These are phyloP conservation scores for Epinotia brunnichana DNA, from an alignment of 2,888 invertebrate genomes.

Conservation along the genomic window DNA sequence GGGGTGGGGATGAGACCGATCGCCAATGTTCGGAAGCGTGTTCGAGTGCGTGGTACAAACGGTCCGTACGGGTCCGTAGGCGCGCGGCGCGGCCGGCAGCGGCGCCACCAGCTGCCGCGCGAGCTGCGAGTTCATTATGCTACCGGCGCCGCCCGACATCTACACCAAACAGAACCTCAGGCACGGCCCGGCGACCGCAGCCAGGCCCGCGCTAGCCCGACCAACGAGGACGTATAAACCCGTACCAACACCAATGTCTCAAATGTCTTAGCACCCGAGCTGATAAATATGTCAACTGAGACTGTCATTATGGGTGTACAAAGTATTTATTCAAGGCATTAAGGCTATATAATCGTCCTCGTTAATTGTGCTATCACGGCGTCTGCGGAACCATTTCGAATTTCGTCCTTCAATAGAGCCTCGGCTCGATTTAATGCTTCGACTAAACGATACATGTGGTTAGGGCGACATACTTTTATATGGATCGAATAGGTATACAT, in stretches of 20 bases:
- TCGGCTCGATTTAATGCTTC: background rate
- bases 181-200: background rate
- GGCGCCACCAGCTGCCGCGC: constrained; percentile 85
- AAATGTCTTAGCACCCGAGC: background rate
- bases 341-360: background rate
- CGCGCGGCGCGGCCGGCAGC: constrained; percentile 79
- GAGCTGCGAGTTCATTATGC: constrained; percentile 84
- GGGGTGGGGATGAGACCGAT: constrained; percentile 65
- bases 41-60: constrained; percentile 84
- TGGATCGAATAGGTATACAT: background rate
- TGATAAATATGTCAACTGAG: background rate
- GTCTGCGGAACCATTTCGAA: background rate
- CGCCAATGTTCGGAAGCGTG: constrained; percentile 79
- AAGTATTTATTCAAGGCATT: background rate
- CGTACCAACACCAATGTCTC: background rate
- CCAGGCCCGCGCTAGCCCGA: background rate
- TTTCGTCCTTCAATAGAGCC: background rate
- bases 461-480: background rate
- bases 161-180: constrained; percentile 66
- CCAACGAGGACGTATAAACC: background rate
- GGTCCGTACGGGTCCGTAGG: constrained; percentile 78
- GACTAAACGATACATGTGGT: constrained; percentile 25
- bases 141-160: constrained; percentile 68
- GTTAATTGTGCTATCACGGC: constrained; percentile 5
- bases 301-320: background rate